These are phyloP conservation scores for Schizopygopsis malacanthus DNA, from an alignment of 2,797 vertebrate species.

Conservation along the genomic window DNA sequence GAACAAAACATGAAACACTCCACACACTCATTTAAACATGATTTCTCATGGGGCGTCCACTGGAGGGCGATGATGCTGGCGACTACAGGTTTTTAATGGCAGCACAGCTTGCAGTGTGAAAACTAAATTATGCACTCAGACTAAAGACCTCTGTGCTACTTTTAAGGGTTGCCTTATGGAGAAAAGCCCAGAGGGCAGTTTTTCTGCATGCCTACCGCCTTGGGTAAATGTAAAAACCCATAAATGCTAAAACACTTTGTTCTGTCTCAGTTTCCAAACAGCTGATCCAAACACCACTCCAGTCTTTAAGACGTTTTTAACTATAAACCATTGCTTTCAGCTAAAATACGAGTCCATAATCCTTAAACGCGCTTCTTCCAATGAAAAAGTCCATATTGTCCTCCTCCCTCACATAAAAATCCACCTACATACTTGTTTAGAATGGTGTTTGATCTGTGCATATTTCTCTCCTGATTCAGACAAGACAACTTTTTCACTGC, in stretches of 20 bases:
- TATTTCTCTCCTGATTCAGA: neutral
- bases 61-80: neutral
- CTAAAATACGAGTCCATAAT: neutral
- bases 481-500: neutral
- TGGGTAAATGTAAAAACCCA: neutral
- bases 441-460: neutral
- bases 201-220: neutral
- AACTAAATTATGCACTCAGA: constrained; percentile 28
- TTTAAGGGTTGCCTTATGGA: constrained; percentile 14
- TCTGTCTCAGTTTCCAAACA: neutral
- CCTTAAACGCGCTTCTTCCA: neutral
- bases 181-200: neutral
- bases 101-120: neutral
- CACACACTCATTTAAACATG: neutral
- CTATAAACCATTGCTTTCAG: neutral
- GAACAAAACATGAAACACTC: constrained; percentile 18
- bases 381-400: neutral
- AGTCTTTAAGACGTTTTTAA: neutral
- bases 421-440: neutral
- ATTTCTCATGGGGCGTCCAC: neutral
- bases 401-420: neutral
- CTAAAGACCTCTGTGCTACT: constrained; percentile 20
- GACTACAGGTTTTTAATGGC: neutral
- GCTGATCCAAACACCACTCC: neutral
- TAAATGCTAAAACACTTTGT: neutral